Base-by-base conservation (phyloP, 2,888 invertebrate species). In the Sympetrum striolatum region DNA sequence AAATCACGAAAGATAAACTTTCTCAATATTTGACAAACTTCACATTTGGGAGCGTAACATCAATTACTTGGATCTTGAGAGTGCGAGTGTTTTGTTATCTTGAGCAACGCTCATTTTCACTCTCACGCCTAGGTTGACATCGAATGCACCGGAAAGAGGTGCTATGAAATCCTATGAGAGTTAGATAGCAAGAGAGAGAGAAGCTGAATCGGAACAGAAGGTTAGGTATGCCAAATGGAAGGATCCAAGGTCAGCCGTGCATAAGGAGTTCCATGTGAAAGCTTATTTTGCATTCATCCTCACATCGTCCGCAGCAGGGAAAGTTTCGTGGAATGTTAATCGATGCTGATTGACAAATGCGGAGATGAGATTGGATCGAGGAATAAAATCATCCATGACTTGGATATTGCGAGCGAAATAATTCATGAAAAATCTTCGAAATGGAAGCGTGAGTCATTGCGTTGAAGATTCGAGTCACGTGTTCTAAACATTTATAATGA, bases 321-420 rank as follows among this genome's bases (percentile, higher is more conserved):
- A 53, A 35, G 58, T 82, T 82, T 82, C 58, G 25, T 58, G 82
- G 82, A 35, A 60, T 60, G 86, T 86, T 86, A 86, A 86, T 31
- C 18, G 58, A 35, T 35, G 25, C 53, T 22, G 58, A 60, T 82
- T 58, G 31, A 58, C 44, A 82, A 15, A 35, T 35, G 35, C 4
- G 31, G 35, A 25, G 25, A 86, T 86, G 37, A 58, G 25, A 73
- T 31, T 31, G 73, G 31, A 18, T 31, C 64, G 22, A n/a, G 64
- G 73, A 73, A 31, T 25, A 31, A 73, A 73, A 73, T 73, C 31
- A 31, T 73, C 31, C 73, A 31, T 31, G 22, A 12, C 22, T 64
- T 64, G 25, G 64, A 25, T n/a, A 25, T 73, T 31, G 73, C 25
- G 22, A 73, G 25, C 73, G 12, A 73, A 25, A 31, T n/a, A 18